Percentiles rank a stretch among this genome's conserved stretches.
Evolutionary conservation across 2,797 vertebrate genomes (phyloP).

Genomic region (Fundulus diaphanus): DNA sequence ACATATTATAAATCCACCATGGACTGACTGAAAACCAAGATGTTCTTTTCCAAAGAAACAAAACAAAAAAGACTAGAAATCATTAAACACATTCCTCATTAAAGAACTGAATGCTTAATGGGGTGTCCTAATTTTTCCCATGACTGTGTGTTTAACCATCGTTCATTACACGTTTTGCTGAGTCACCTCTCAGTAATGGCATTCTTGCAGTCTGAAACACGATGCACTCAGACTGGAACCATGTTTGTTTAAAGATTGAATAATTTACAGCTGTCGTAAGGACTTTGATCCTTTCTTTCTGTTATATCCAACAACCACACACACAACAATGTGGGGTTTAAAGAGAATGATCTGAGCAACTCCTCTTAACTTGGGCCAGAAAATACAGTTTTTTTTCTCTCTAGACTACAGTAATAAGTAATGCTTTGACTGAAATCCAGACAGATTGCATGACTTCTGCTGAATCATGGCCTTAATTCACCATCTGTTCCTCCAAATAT

Average conservation of each 20-base stretch:
- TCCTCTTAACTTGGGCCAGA: conserved; percentile 19
- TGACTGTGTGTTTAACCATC: background rate
- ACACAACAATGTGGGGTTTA: no score
- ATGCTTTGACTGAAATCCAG: conserved; percentile 8
- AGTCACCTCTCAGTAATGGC: background rate
- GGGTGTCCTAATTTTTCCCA: background rate
- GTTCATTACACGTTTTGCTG: background rate
- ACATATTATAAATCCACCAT: background rate
- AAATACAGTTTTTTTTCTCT: background rate
- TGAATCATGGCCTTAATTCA: conserved; percentile 23
- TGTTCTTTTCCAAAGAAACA: background rate
- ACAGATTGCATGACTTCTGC: conserved; percentile 5
- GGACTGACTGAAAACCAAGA: background rate
- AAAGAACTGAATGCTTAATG: background rate
- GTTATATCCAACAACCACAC: background rate
- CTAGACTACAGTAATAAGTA: background rate
- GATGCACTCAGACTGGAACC: background rate
- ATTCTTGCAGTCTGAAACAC: background rate
- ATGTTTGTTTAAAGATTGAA: background rate
- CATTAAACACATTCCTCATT: background rate
- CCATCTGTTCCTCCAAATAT: conserved; percentile 32
- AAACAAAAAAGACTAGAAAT: background rate
- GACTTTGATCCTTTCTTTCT: background rate
- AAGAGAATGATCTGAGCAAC: no score
- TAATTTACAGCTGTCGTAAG: background rate